Percentiles rank a stretch among this genome's conserved stretches.
These are phyloP conservation scores for Diadegma fenestrale DNA, from an alignment of 2,888 invertebrate species.

Conservation along the genomic window DNA sequence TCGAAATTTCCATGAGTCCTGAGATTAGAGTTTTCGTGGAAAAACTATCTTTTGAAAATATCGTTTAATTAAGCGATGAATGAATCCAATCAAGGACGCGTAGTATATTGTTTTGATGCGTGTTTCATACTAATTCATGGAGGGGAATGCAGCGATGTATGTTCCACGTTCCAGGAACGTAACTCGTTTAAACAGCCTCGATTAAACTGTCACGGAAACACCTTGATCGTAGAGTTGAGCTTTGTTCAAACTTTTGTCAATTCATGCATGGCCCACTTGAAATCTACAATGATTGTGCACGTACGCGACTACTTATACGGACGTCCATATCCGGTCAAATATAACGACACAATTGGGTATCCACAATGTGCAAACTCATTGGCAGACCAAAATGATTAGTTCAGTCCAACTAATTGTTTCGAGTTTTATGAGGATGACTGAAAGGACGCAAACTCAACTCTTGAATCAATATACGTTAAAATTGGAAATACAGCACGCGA, in stretches of 20 bases:
- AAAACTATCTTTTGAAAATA: neutral
- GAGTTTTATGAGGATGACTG: neutral
- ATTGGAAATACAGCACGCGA: neutral
- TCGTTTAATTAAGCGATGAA: too few relatives aligned
- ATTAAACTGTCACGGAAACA: neutral
- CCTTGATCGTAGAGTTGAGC: neutral
- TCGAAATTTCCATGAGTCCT: neutral
- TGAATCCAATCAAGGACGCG: too few relatives aligned
- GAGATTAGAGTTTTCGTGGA: neutral
- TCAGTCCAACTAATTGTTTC: neutral
- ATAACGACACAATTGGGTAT: neutral
- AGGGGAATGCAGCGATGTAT: neutral
- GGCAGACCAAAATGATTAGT: neutral
- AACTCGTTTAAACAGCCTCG: neutral
- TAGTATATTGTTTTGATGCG: too few relatives aligned
- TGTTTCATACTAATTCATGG: neutral
- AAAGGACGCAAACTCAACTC: neutral
- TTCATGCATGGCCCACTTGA: neutral
- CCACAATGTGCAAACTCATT: neutral
- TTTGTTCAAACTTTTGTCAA: neutral
- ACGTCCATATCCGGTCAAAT: neutral
- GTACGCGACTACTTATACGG: neutral
- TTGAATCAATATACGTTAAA: neutral
- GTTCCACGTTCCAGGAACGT: too few relatives aligned
- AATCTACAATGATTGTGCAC: neutral